Base-by-base conservation (phyloP, 2,113 vertebrate species). In the Anarhynchus alexandrinus region DNA sequence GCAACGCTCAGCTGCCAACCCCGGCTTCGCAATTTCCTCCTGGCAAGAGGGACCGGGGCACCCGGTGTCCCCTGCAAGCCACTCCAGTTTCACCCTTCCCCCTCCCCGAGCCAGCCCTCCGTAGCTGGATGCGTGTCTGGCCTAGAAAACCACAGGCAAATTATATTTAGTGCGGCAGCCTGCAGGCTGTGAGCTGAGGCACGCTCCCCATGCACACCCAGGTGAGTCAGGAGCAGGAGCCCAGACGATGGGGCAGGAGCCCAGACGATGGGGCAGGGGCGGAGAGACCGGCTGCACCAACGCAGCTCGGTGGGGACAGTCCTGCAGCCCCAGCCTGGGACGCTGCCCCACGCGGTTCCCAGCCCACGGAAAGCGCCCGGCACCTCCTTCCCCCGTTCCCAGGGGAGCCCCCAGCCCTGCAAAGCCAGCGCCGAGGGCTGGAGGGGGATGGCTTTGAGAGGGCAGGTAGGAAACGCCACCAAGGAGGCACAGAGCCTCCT, bases 181-280 rank as follows among this genome's bases (percentile, higher is more conserved):
- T 2, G 14, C 30, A 16, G 25, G 58, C 52, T 15, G 12, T 4
- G 64, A 40, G 90, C 59, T 20, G 76, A 38, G 65, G 62, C 90
- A 49, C 40, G 1, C 13, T 70, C 29, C 67, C 79, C 1, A 0
- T 1, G 66, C 76, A 25, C 62, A 20, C 1, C 0, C 4, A 49
- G 58, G 49, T 47, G 79, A 87, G 69, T 10, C 86, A 57, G 86
- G 47, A 83, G 76, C 55, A 22, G n/a, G 19, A 52, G 52, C 16
- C 12, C 3, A 4, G 32, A 17, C 4, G 5, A 2, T 3, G 23
- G 1, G 4, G 10, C 18, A 59, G 69, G 65, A 20, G 4, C 38
- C 12, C 3, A 4, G 32, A 17, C 4, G 5, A 2, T 3, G 23
- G 1, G 4, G 10, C 18, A 59, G 69, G 65, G 23, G 4, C 38